These are phyloP conservation scores for Phoenicopterus ruber DNA, from an alignment of 2,113 vertebrate genomes.

Conservation along the genomic window DNA sequence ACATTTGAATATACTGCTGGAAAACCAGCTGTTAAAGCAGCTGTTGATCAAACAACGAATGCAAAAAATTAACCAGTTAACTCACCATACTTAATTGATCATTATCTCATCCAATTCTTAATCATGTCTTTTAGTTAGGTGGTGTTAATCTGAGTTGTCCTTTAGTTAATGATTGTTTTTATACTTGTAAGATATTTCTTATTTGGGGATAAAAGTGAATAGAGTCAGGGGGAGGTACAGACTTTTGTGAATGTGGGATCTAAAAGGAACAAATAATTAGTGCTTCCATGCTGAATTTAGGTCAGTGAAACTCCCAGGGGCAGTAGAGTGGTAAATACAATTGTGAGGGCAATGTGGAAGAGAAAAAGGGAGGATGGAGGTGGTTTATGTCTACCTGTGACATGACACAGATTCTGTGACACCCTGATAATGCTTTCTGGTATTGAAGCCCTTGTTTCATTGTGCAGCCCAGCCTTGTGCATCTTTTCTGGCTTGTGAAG, in stretches of 20 bases:
- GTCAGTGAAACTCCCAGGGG: background rate
- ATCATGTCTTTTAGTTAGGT: background rate
- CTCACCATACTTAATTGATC: too few species aligned
- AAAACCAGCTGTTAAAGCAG: background rate
- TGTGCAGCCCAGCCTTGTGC: fast-evolving
- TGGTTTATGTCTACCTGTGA: background rate
- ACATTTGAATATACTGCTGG: background rate
- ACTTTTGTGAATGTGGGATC: background rate
- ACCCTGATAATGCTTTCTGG: background rate
- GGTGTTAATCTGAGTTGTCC: background rate
- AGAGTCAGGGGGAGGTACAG: background rate
- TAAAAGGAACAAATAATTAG: background rate
- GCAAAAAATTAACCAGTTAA: background rate
- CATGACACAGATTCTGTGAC: background rate
- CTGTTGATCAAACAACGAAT: background rate
- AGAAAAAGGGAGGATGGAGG: background rate
- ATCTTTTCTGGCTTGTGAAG: fast-evolving
- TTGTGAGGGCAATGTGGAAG: background rate
- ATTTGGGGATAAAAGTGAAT: background rate
- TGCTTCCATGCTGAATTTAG: background rate
- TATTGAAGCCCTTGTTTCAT: background rate
- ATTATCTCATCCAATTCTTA: background rate
- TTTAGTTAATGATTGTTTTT: background rate
- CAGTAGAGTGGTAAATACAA: background rate
- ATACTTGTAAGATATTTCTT: background rate